Evolutionary conservation across 2,888 invertebrate species (phyloP).

Genomic region (Theretra japonica): DNA sequence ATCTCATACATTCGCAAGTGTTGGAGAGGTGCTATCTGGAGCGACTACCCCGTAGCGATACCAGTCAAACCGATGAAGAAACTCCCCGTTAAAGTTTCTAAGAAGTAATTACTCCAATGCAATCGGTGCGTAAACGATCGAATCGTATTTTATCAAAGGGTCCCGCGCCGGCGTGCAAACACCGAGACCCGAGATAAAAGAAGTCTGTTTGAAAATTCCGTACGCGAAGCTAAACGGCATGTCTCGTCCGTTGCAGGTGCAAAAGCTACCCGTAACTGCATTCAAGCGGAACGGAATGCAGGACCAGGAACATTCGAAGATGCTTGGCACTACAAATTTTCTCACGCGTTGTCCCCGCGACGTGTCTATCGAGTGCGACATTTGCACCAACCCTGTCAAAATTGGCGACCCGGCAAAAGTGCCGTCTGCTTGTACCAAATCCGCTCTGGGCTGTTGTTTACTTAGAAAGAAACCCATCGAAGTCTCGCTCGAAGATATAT

Average conservation of each 20-base stretch:
- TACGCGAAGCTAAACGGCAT: constrained; percentile 52
- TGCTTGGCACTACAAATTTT: constrained; percentile 71
- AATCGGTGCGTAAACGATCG: constrained; percentile 25
- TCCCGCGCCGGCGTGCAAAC: background rate
- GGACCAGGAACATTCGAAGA: constrained; percentile 75
- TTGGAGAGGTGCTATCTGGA: constrained; percentile 64
- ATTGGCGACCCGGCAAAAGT: constrained; percentile 69
- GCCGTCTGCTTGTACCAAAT: constrained; percentile 50
- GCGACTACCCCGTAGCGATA: constrained; percentile 60
- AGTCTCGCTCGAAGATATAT: constrained; percentile 66
- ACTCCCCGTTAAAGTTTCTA: constrained; percentile 57
- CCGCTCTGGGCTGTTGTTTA: constrained; percentile 46
- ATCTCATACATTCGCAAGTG: constrained; percentile 72
- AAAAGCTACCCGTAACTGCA: constrained; percentile 69
- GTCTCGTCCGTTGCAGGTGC: constrained; percentile 77
- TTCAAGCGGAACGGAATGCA: constrained; percentile 82
- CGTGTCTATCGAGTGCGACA: constrained; percentile 66
- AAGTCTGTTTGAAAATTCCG: constrained; percentile 38
- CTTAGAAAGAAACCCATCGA: constrained; percentile 66
- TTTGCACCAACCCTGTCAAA: constrained; percentile 53
- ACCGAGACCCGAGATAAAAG: constrained; percentile 3
- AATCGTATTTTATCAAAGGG: constrained; percentile 15
- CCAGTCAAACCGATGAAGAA: constrained; percentile 72
- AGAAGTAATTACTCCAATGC: constrained; percentile 52
- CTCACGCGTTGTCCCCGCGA: constrained; percentile 67